Evolutionary conservation across 2,797 vertebrate species (phyloP).

Genomic region (Onychomys leucogaster): DNA sequence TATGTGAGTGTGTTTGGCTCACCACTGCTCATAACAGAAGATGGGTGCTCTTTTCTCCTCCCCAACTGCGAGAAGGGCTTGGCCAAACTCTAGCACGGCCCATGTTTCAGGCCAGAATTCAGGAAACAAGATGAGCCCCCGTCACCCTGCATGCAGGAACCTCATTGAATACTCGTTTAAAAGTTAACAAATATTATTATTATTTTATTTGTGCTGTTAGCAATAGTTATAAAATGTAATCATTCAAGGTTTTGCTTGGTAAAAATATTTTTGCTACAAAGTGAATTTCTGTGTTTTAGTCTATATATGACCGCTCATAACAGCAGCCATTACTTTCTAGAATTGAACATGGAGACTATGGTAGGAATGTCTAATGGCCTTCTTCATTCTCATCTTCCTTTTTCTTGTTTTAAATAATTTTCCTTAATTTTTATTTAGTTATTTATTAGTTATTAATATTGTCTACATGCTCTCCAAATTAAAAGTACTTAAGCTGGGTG

Average conservation of each 20-base stretch:
- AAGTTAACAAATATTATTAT: constrained; percentile 64
- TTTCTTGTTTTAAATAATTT: background rate
- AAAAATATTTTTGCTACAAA: constrained; percentile 48
- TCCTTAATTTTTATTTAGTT: background rate
- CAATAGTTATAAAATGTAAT: constrained; percentile 58
- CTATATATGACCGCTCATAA: background rate
- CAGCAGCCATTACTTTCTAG: background rate
- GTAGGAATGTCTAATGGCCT: background rate
- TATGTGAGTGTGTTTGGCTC: background rate
- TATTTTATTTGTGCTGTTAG: constrained; percentile 53
- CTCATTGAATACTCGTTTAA: constrained; percentile 64
- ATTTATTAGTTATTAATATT: background rate
- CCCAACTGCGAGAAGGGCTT: background rate
- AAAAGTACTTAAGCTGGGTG: background rate
- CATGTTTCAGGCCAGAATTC: background rate
- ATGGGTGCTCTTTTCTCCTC: background rate
- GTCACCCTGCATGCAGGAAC: background rate
- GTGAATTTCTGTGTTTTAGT: background rate
- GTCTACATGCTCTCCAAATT: background rate
- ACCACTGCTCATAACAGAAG: background rate
- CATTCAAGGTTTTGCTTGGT: constrained; percentile 46
- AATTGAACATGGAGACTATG: background rate
- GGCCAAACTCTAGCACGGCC: background rate
- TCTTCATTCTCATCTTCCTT: background rate
- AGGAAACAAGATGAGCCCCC: background rate